Evolutionary conservation across 1,140 invertebrate genomes (phyloP).

Genomic region (Drosophila truncata): DNA sequence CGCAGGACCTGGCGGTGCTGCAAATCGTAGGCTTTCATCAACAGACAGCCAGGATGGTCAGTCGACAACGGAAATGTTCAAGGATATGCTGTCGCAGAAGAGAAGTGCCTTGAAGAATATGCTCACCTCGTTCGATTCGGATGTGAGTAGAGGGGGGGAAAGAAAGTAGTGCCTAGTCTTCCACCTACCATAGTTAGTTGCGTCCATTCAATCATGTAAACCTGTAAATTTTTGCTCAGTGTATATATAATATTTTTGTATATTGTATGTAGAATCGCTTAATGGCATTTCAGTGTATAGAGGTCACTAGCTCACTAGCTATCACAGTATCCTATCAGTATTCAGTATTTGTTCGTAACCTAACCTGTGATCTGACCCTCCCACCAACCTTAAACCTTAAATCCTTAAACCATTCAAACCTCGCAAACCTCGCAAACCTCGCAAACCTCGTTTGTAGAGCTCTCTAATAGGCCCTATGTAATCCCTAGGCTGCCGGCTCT

Average conservation of each 20-base stretch:
- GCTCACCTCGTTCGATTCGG: conserved; percentile 94
- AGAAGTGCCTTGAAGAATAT: conserved; percentile 94
- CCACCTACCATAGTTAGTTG: too few relatives aligned
- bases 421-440: neutral
- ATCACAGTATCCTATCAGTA: neutral
- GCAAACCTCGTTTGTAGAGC: conserved; percentile 23
- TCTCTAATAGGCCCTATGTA: conserved; percentile 41
- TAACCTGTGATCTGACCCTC: neutral
- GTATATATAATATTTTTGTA: conserved; percentile 19
- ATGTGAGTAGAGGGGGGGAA: too few relatives aligned
- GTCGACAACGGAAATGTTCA: conserved; percentile 93
- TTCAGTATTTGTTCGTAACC: conserved; percentile 23
- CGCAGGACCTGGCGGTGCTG: conserved; percentile 28
- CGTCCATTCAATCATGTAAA: conserved; percentile 40
- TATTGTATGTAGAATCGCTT: conserved; percentile 30
- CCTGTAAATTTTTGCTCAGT: conserved; percentile 20
- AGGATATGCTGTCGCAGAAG: conserved; percentile 95
- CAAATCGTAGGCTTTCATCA: conserved; percentile 70
- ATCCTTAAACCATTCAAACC: conserved; percentile 9
- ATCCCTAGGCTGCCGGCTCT: conserved; percentile 88
- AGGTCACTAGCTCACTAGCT: neutral
- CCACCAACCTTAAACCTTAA: neutral
- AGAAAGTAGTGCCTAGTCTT: too few relatives aligned
- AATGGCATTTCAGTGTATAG: conserved; percentile 19
- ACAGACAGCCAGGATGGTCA: conserved; percentile 87